phyloP scores from a whole-genome alignment of 2,113 vertebrate genomes.

The Upupa epops region DNA sequence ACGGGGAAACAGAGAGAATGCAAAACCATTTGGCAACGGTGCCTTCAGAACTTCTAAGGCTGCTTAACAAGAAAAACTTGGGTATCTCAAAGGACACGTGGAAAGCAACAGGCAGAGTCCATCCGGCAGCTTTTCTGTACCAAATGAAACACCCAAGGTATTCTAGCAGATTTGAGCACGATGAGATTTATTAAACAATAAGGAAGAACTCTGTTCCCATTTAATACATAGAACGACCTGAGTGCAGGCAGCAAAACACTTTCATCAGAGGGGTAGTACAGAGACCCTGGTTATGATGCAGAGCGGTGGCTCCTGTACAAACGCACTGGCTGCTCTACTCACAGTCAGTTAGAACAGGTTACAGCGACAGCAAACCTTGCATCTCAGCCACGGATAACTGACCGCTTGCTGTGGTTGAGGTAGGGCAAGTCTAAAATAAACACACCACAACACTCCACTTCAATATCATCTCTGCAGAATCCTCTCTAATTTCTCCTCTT shows the following conservation, averaged over 20 bases:
- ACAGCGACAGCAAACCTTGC: conserved; percentile 23
- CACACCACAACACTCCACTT: conserved; percentile 32
- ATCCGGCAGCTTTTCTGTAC: not conserved
- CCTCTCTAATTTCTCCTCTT: conserved; percentile 34
- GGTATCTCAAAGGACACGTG: not conserved
- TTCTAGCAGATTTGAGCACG: not conserved
- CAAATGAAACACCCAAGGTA: not conserved
- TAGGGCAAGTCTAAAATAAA: conserved; percentile 56
- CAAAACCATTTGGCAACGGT: not conserved
- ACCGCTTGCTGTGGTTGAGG: conserved; percentile 17
- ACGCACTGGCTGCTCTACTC: not conserved
- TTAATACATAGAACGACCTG: conserved; percentile 25
- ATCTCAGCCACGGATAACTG: conserved; percentile 42
- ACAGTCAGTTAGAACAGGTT: conserved; percentile 39
- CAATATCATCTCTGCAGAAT: conserved; percentile 33
- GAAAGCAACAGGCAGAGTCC: conserved; percentile 9
- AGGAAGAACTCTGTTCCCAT: conserved; percentile 27
- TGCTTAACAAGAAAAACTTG: not conserved
- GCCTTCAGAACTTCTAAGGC: not conserved
- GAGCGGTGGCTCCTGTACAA: not conserved
- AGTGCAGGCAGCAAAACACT: conserved; percentile 23
- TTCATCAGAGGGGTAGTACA: conserved; percentile 26
- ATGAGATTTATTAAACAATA: not conserved
- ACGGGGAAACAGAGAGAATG: not conserved
- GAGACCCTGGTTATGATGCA: conserved; percentile 29